Evolutionary conservation across 2,888 invertebrate species (phyloP).

Genomic region (Machimus rusticus): DNA sequence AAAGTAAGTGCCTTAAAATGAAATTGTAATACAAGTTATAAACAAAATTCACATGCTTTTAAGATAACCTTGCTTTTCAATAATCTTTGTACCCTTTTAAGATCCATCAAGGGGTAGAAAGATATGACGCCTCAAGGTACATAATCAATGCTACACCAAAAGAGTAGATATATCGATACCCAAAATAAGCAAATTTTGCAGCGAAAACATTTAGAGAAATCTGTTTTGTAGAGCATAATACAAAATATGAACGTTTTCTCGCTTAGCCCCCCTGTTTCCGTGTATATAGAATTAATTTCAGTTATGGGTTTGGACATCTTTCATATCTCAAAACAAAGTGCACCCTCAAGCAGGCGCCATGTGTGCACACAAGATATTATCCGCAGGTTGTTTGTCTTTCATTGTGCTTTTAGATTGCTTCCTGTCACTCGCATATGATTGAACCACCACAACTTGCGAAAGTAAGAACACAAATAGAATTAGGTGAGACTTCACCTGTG

Average conservation of each 20-base stretch:
- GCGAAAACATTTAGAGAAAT: neutral
- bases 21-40: no score
- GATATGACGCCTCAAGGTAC: neutral
- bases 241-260: constrained; percentile 3
- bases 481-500: neutral
- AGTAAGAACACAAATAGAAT: constrained; percentile 19
- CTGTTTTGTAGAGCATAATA: neutral
- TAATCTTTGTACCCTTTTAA: no score
- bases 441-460: constrained; percentile 6
- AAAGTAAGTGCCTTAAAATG: no score
- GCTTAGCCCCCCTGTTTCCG: neutral
- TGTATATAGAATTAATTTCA: constrained; percentile 18
- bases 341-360: constrained; percentile 24
- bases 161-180: neutral
- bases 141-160: neutral
- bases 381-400: constrained; percentile 31
- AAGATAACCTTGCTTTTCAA: no score
- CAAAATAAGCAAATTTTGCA: neutral
- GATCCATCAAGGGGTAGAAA: no score
- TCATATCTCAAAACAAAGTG: constrained; percentile 29
- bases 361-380: constrained; percentile 23
- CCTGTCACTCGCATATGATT: constrained; percentile 34
- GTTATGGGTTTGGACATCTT: constrained; percentile 20
- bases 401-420: constrained; percentile 34
- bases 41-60: no score